Conservation (phyloP, 2,888 invertebrate species). For the Limnephilus marmoratus region DNA sequence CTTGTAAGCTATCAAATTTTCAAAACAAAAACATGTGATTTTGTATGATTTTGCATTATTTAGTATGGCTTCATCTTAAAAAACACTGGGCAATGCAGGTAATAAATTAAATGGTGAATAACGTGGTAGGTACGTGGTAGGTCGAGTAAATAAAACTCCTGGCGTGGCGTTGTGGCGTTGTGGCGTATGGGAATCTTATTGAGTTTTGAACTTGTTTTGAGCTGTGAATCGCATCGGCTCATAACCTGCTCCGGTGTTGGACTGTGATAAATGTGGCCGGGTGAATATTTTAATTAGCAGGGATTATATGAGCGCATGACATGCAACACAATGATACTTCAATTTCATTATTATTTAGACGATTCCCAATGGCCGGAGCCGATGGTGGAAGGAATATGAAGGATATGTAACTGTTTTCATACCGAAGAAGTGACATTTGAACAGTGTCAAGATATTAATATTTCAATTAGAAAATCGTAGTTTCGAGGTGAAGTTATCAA, state of each 20-base stretch:
- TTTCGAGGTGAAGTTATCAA: neutral
- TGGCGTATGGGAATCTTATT: slow-evolving; percentile 22
- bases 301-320: slow-evolving; percentile 60
- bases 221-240: neutral
- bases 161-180: slow-evolving; percentile 11
- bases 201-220: slow-evolving; percentile 26
- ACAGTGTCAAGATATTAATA: neutral
- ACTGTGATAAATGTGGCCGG: slow-evolving; percentile 59
- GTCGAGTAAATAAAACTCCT: neutral
- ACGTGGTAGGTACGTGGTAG: neutral
- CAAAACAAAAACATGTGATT: no score
- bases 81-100: neutral
- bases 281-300: slow-evolving; percentile 65
- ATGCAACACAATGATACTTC: slow-evolving; percentile 64
- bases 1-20: no score
- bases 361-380: slow-evolving; percentile 48
- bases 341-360: slow-evolving; percentile 61
- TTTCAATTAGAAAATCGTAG: neutral
- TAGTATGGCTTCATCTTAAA: no score
- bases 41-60: no score
- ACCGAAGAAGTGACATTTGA: neutral
- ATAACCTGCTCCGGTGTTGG: slow-evolving; percentile 37
- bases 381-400: neutral
- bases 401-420: neutral
- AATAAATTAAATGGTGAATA: neutral